Evolutionary conservation across 2,888 invertebrate genomes (phyloP).

Genomic region (Philonicus albiceps): DNA sequence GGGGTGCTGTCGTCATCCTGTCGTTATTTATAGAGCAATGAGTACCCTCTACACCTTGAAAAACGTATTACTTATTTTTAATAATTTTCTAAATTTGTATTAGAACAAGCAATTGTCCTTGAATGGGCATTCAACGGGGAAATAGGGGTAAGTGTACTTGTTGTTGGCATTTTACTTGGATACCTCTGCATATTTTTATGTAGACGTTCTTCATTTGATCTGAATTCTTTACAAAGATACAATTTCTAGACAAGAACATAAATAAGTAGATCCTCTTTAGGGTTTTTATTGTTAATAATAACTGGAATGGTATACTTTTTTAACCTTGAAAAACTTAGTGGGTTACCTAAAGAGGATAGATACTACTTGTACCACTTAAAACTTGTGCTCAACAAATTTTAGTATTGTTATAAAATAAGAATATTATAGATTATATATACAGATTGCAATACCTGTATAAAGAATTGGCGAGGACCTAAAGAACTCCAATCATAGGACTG

Average conservation of each 20-base stretch:
- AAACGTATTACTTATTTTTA: neutral
- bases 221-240: neutral
- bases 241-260: neutral
- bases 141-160: neutral
- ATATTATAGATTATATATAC: too few species aligned
- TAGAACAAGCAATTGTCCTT: neutral
- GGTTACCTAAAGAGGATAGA: too few species aligned
- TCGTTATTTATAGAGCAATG: neutral
- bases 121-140: neutral
- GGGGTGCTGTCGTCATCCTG: neutral
- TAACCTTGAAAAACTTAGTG: too few species aligned
- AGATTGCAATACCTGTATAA: too few species aligned
- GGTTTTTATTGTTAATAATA: too few species aligned
- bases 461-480: too few species aligned
- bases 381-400: neutral
- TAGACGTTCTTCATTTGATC: neutral
- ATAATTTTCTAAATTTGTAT: neutral
- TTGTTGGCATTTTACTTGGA: neutral
- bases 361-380: neutral
- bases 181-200: neutral
- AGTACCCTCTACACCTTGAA: neutral
- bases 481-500: too few species aligned
- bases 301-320: too few species aligned
- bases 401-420: too few species aligned
- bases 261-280: neutral